These are phyloP conservation scores for Callipepla californica DNA, from an alignment of 2,113 vertebrate genomes.

Conservation along the genomic window DNA sequence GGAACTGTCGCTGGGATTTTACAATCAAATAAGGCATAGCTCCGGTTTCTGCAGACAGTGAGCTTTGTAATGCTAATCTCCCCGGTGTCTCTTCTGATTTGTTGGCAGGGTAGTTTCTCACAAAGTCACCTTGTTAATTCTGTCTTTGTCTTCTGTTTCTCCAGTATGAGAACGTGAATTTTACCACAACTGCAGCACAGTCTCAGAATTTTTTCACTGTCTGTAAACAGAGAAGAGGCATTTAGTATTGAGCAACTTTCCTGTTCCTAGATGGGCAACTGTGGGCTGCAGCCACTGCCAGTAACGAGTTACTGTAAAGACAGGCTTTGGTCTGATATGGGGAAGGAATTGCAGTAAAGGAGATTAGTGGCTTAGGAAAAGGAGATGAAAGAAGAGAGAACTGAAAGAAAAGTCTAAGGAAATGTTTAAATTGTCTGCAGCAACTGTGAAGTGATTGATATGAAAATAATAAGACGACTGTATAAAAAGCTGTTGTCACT, in stretches of 20 bases:
- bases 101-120: not conserved
- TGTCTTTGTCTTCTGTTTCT: not conserved
- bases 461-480: not conserved
- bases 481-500: not conserved
- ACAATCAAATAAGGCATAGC: not conserved
- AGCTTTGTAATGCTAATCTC: not conserved
- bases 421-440: not conserved
- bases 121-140: not conserved
- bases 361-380: not conserved
- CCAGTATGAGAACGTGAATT: not conserved
- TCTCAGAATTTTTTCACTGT: not conserved
- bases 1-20: not conserved
- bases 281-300: not conserved
- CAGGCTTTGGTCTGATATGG: not conserved
- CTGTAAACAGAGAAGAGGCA: not conserved
- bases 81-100: fast-evolving
- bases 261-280: not conserved
- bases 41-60: not conserved
- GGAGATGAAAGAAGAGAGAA: not conserved
- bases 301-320: not conserved
- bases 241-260: not conserved
- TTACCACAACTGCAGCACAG: slow-evolving; percentile 19
- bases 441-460: not conserved
- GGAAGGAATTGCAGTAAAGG: not conserved
- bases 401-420: not conserved